Evolutionary conservation across 2,113 vertebrate genomes (phyloP).

Genomic region (Pipra filicauda): DNA sequence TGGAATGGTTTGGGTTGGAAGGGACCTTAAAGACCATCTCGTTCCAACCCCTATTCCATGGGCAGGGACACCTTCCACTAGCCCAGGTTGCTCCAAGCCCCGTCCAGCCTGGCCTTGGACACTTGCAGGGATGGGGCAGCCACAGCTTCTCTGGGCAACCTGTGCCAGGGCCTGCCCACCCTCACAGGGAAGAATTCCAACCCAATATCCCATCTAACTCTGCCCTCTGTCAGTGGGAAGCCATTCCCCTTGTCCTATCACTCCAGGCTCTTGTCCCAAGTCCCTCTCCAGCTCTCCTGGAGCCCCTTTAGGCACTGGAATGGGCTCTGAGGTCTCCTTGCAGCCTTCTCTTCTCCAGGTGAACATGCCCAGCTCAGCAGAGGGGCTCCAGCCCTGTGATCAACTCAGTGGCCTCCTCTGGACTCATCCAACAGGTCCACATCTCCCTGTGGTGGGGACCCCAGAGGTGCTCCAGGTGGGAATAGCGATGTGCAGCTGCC

Average conservation of each 20-base stretch:
- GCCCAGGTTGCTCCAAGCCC: background rate
- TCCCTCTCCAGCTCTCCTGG: background rate
- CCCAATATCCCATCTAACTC: background rate
- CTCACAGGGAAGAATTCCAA: background rate
- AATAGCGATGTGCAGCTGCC: background rate
- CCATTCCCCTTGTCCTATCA: background rate
- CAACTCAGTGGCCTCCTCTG: background rate
- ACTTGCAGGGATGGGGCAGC: background rate
- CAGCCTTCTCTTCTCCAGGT: background rate
- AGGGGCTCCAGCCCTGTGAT: background rate
- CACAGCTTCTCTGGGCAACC: background rate
- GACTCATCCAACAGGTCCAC: background rate
- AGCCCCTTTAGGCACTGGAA: background rate
- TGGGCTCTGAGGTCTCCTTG: background rate
- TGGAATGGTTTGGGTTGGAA: background rate
- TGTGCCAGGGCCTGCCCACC: background rate
- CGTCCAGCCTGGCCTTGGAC: background rate
- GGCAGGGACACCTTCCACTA: background rate
- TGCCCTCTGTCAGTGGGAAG: background rate
- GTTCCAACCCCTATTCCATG: background rate
- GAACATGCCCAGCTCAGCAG: background rate
- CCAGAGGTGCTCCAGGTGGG: background rate
- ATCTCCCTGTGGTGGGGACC: accelerated
- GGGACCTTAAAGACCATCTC: background rate
- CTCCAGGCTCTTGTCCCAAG: background rate